phyloP scores from a whole-genome alignment of 2,888 invertebrate species.

The Drosophila anomalata region DNA sequence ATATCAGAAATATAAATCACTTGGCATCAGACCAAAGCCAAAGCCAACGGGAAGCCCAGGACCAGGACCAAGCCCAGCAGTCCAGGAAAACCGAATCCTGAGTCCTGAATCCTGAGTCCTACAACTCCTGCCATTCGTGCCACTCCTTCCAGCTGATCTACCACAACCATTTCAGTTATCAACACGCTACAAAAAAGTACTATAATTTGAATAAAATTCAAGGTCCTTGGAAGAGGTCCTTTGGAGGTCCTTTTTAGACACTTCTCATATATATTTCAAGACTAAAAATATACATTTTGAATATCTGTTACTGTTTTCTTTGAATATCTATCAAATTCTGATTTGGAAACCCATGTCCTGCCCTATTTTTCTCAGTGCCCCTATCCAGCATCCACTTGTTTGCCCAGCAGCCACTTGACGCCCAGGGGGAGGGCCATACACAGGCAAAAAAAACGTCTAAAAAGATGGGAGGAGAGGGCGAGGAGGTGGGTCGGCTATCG shows the following conservation, averaged over 20 bases:
- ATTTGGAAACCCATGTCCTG: neutral
- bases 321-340: too few species aligned
- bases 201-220: neutral
- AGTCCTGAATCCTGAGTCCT: constrained; percentile 16
- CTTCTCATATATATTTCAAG: too few species aligned
- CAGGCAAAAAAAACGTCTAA: neutral
- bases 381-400: constrained; percentile 35
- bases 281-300: too few species aligned
- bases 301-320: too few species aligned
- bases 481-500: constrained; percentile 29
- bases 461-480: neutral
- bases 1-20: constrained; percentile 80
- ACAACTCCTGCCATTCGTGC: constrained; percentile 55
- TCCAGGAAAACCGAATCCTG: constrained; percentile 14
- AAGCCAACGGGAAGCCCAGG: constrained; percentile 36
- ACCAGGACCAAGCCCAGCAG: neutral
- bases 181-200: constrained; percentile 2
- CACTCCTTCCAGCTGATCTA: constrained; percentile 46
- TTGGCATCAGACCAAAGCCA: constrained; percentile 74
- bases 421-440: constrained; percentile 20
- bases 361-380: constrained; percentile 2
- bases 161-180: constrained; percentile 22
- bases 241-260: too few species aligned
- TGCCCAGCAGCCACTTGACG: constrained; percentile 46
- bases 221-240: too few species aligned